These are phyloP conservation scores for Eidolon helvum DNA, from an alignment of 2,113 vertebrate genomes.

Conservation along the genomic window DNA sequence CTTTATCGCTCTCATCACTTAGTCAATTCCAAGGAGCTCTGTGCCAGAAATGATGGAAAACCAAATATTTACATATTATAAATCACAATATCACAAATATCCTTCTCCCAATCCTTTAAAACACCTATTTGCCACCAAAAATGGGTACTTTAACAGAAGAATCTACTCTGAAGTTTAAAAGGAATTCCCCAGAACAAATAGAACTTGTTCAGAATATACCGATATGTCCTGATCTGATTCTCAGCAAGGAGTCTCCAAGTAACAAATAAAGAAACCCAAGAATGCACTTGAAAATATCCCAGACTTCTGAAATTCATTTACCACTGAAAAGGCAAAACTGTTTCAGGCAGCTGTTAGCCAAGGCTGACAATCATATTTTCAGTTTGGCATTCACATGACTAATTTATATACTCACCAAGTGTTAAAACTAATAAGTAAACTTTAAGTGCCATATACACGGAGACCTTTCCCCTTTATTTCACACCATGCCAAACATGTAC, in stretches of 20 bases:
- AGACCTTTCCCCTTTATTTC: slow-evolving; percentile 59
- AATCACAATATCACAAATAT: neutral
- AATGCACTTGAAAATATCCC: slow-evolving; percentile 61
- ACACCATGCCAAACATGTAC: slow-evolving; percentile 71
- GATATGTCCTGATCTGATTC: neutral
- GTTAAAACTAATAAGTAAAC: slow-evolving; percentile 70
- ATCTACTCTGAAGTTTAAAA: slow-evolving; percentile 26
- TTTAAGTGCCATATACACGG: slow-evolving; percentile 59
- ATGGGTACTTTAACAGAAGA: neutral
- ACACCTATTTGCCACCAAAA: neutral
- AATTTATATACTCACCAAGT: slow-evolving; percentile 70
- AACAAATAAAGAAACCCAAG: slow-evolving; percentile 19
- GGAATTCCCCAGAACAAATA: neutral
- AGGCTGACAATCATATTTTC: slow-evolving; percentile 44
- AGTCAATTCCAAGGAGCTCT: neutral
- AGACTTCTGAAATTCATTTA: slow-evolving; percentile 52
- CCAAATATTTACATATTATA: neutral
- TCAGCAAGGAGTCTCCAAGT: neutral
- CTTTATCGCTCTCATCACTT: neutral
- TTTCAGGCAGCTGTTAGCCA: slow-evolving; percentile 56
- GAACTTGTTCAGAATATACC: neutral
- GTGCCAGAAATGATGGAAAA: neutral
- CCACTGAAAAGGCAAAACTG: slow-evolving; percentile 41
- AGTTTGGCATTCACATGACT: slow-evolving; percentile 62
- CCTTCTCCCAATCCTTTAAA: neutral